Conservation (phyloP, 2,797 vertebrate genomes). For the Huso huso region DNA sequence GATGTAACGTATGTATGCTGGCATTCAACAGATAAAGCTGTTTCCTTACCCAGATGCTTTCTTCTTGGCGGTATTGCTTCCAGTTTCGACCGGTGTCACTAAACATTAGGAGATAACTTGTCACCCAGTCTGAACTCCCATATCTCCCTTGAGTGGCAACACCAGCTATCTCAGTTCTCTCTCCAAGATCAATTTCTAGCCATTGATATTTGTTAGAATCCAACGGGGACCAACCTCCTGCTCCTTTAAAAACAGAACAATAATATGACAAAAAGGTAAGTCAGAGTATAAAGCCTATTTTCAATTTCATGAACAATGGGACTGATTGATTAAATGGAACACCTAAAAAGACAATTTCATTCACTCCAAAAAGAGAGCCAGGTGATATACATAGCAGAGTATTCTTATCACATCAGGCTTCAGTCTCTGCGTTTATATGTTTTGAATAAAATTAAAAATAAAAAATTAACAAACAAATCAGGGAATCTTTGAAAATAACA, state of each 20-base stretch:
- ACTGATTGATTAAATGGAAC: too few species aligned
- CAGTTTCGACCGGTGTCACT: slow-evolving; percentile 75
- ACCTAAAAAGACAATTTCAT: too few species aligned
- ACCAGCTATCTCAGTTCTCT: slow-evolving; percentile 67
- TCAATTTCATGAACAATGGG: background rate
- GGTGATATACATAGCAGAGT: too few species aligned
- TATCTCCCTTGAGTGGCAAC: slow-evolving; percentile 77
- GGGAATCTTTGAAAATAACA: too few species aligned
- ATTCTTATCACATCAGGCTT: too few species aligned
- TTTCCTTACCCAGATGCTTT: slow-evolving; percentile 69
- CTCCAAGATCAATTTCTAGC: slow-evolving; percentile 73
- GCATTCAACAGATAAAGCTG: too few species aligned
- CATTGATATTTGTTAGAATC: slow-evolving; percentile 72
- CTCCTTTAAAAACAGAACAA: slow-evolving; percentile 48
- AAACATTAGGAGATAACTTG: slow-evolving; percentile 72
- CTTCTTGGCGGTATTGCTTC: slow-evolving; percentile 73
- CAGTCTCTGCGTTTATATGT: too few species aligned
- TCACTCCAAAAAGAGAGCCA: too few species aligned
- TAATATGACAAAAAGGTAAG: background rate
- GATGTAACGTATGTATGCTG: too few species aligned
- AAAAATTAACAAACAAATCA: too few species aligned
- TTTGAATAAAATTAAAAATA: too few species aligned
- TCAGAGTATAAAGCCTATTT: background rate
- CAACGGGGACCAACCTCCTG: slow-evolving; percentile 76
- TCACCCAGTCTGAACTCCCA: slow-evolving; percentile 77